A percentile compares a stretch with the other conserved stretches of the same genome.
Evolutionary conservation across 2,113 vertebrate genomes (phyloP).

Genomic region (Tragulus kanchil): DNA sequence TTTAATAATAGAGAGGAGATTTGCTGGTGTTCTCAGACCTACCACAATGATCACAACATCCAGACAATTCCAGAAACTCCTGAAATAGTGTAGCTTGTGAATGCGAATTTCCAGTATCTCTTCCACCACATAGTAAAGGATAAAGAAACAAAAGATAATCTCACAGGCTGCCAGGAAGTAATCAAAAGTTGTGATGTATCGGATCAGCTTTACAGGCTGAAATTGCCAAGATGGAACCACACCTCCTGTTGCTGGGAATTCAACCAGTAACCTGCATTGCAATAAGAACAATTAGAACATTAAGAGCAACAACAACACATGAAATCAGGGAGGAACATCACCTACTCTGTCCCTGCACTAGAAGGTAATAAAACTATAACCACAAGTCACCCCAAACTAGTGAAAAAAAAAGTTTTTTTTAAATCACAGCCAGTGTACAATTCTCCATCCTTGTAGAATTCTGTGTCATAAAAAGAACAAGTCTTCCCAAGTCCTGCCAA

Average conservation of each 20-base stretch:
- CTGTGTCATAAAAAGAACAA: not conserved
- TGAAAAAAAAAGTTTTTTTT: not conserved
- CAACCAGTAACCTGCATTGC: slow-evolving; percentile 92
- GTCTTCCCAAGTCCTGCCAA: not conserved
- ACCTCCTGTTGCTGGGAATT: slow-evolving; percentile 97
- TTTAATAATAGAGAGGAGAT: not conserved
- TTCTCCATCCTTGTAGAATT: not conserved
- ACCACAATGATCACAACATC: slow-evolving; percentile 96
- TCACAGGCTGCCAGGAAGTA: slow-evolving; percentile 96
- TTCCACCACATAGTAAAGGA: slow-evolving; percentile 97
- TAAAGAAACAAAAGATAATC: slow-evolving; percentile 95
- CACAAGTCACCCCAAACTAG: not conserved
- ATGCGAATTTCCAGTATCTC: slow-evolving; percentile 96
- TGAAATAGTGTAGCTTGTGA: slow-evolving; percentile 95
- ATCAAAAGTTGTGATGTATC: slow-evolving; percentile 94
- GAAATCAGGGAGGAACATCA: not conserved
- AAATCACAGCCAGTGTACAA: not conserved
- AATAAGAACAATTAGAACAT: slow-evolving; percentile 61
- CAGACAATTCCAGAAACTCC: slow-evolving; percentile 97
- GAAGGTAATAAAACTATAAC: not conserved
- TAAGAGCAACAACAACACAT: not conserved
- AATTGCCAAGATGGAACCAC: slow-evolving; percentile 96
- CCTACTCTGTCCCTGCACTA: not conserved
- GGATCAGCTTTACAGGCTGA: slow-evolving; percentile 95
- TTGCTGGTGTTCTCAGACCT: slow-evolving; percentile 74